phyloP scores from a whole-genome alignment of 2,888 invertebrate genomes.

The Geophilus truncorum region DNA sequence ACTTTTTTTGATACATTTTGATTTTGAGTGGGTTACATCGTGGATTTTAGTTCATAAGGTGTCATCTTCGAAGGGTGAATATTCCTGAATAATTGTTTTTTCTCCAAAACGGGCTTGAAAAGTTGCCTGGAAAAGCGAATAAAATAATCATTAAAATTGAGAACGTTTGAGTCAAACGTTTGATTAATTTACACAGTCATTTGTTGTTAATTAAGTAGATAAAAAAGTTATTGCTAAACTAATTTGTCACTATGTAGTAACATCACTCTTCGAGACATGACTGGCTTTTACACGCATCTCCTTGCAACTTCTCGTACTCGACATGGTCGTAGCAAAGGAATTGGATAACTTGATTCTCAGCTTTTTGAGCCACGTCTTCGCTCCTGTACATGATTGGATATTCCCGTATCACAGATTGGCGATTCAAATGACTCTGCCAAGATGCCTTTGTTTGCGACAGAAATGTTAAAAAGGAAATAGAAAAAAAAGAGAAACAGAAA shows the following conservation, averaged over 20 bases:
- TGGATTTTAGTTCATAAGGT: background rate
- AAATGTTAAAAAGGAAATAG: background rate
- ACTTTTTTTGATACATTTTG: background rate
- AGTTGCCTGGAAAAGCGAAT: background rate
- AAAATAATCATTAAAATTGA: background rate
- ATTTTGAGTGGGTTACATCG: background rate
- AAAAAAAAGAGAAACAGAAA: background rate
- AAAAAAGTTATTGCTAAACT: background rate
- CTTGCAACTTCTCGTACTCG: slow-evolving; percentile 35
- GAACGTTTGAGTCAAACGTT: background rate
- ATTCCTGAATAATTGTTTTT: background rate
- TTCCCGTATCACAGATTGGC: slow-evolving; percentile 34
- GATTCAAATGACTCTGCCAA: slow-evolving; percentile 34
- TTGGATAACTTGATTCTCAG: slow-evolving; percentile 35
- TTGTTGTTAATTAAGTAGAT: background rate
- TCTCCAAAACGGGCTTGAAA: background rate
- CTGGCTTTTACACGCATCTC: slow-evolving; percentile 35
- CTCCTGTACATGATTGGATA: slow-evolving; percentile 35
- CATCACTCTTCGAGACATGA: slow-evolving; percentile 35
- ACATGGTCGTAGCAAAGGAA: slow-evolving; percentile 36
- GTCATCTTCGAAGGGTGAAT: background rate
- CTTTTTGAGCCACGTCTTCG: slow-evolving; percentile 32
- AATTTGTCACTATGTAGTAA: background rate
- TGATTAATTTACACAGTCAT: background rate
- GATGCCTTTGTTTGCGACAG: slow-evolving; percentile 28